Evolutionary conservation across 2,888 invertebrate species (phyloP).

Genomic region (Ormyrus labotus): DNA sequence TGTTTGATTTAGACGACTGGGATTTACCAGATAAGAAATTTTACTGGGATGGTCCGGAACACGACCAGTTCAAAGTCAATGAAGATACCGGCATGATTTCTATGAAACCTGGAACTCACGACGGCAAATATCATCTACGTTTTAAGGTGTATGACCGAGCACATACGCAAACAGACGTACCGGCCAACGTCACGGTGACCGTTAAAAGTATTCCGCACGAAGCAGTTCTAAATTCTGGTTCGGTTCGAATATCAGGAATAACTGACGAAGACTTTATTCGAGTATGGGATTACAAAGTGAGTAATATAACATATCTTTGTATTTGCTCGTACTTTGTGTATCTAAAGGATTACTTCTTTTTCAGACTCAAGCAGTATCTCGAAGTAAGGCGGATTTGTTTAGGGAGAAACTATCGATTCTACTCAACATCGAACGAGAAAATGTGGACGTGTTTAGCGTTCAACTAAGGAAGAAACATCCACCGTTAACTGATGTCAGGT

Average conservation of each 20-base stretch:
- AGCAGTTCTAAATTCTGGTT: conserved; percentile 96
- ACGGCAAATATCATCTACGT: conserved; percentile 88
- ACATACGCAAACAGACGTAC: conserved; percentile 95
- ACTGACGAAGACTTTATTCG: conserved; percentile 97
- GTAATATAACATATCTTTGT: neutral
- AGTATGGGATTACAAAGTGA: conserved; percentile 91
- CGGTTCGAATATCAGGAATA: conserved; percentile 93
- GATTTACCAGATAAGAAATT: conserved; percentile 98
- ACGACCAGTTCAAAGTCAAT: conserved; percentile 91
- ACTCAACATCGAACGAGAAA: conserved; percentile 89
- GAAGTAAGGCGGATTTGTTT: conserved; percentile 93
- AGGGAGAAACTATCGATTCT: conserved; percentile 91
- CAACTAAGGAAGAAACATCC: conserved; percentile 91
- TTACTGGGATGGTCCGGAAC: conserved; percentile 92
- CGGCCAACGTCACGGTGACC: conserved; percentile 96
- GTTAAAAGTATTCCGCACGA: conserved; percentile 97
- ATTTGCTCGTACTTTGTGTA: too few relatives aligned
- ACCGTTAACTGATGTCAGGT: conserved; percentile 93
- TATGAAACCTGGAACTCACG: conserved; percentile 94
- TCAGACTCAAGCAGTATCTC: conserved; percentile 85
- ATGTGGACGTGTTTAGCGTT: conserved; percentile 97
- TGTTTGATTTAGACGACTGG: conserved; percentile 99
- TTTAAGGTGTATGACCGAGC: conserved; percentile 95
- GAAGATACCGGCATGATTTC: conserved; percentile 96
- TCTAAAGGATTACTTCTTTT: conserved; percentile 41